phyloP scores from a whole-genome alignment of 2,113 vertebrate genomes.

The Arvicanthis niloticus region DNA sequence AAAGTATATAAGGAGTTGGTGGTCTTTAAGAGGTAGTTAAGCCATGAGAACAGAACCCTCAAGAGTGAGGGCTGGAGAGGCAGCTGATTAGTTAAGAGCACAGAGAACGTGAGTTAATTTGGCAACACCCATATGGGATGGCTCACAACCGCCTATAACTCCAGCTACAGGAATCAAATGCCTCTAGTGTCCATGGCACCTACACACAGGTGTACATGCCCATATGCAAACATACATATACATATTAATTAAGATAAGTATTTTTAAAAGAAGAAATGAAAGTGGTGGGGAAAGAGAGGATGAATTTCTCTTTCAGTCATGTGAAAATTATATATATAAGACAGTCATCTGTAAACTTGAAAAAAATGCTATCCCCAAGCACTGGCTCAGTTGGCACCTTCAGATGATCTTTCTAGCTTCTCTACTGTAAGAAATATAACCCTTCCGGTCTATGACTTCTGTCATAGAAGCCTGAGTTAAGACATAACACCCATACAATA shows the following conservation, averaged over 20 bases:
- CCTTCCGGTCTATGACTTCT: neutral
- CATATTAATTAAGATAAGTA: neutral
- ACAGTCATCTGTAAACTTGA: neutral
- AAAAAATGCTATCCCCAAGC: neutral
- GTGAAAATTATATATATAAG: neutral
- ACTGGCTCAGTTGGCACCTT: neutral
- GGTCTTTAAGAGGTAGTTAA: neutral
- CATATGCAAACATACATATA: neutral
- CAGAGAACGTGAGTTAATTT: neutral
- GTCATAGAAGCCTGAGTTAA: neutral
- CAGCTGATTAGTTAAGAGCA: neutral
- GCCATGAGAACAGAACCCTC: neutral
- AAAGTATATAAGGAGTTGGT: neutral
- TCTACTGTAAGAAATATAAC: neutral
- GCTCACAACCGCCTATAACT: neutral
- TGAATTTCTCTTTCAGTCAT: neutral
- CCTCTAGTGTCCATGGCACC: neutral
- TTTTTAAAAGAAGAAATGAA: neutral
- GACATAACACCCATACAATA: neutral
- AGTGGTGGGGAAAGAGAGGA: neutral
- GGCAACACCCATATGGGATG: neutral
- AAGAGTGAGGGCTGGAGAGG: neutral
- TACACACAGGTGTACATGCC: neutral
- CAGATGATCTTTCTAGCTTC: neutral
- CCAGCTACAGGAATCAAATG: neutral